phyloP scores from a whole-genome alignment of 2,113 vertebrate species.

The Corvus moneduloides region DNA sequence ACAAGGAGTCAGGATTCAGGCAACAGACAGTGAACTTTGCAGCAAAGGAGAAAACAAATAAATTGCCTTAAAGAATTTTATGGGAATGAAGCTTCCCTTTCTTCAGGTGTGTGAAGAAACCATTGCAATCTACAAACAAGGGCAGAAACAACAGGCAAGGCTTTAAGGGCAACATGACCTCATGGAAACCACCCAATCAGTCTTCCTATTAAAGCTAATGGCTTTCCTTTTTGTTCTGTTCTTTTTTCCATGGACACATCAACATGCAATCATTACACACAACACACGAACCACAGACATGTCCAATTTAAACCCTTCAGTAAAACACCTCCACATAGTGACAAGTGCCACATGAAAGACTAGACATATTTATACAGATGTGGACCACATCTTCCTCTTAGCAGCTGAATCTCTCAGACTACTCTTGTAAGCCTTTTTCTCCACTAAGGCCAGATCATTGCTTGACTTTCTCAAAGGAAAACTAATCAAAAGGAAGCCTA shows the following conservation, averaged over 20 bases:
- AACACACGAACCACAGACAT: not conserved
- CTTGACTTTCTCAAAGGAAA: not conserved
- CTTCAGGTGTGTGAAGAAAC: not conserved
- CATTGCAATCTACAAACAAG: not conserved
- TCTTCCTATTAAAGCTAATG: not conserved
- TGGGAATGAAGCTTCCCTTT: not conserved
- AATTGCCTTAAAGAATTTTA: not conserved
- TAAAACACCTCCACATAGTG: not conserved
- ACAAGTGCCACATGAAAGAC: not conserved
- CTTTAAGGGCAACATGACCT: not conserved
- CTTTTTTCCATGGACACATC: not conserved
- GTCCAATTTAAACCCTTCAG: not conserved
- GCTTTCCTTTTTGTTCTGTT: not conserved
- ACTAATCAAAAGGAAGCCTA: not conserved
- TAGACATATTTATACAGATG: not conserved
- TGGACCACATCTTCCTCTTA: not conserved
- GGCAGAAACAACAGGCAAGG: not conserved
- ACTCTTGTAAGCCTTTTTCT: not conserved
- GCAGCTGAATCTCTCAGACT: not conserved
- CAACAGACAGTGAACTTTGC: not conserved
- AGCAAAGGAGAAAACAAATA: not conserved
- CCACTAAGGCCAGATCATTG: not conserved
- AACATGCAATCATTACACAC: not conserved
- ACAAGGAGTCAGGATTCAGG: not conserved
- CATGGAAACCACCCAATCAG: not conserved